Evolutionary conservation across 2,113 vertebrate genomes (phyloP).

Genomic region (Dryoscopus gambensis): DNA sequence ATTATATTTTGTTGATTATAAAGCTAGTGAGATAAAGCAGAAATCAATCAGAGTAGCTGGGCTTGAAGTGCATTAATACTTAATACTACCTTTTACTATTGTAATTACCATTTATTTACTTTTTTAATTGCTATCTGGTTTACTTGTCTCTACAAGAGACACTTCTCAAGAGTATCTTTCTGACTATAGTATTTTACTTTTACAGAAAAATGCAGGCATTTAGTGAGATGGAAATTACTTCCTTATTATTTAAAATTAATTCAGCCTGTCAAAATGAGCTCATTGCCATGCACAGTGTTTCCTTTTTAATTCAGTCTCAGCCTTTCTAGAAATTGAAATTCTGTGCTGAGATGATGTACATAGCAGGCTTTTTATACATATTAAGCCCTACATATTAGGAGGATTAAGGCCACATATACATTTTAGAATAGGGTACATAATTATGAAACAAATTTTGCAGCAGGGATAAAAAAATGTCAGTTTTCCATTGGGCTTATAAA

Average conservation of each 20-base stretch:
- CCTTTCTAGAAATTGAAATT: conserved; percentile 52
- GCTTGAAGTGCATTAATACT: conserved; percentile 40
- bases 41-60: conserved; percentile 49
- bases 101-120: conserved; percentile 62
- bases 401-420: conserved; percentile 43
- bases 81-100: conserved; percentile 51
- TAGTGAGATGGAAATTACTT: conserved; percentile 51
- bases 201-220: conserved; percentile 44
- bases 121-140: conserved; percentile 65
- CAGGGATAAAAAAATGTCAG: neutral
- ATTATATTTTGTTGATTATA: conserved; percentile 54
- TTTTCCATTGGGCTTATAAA: neutral
- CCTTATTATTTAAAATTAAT: conserved; percentile 56
- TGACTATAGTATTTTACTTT: conserved; percentile 33
- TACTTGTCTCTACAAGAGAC: conserved; percentile 20
- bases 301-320: conserved; percentile 38
- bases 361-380: conserved; percentile 34
- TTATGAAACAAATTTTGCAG: conserved; percentile 32
- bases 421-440: conserved; percentile 34
- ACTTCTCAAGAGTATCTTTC: conserved; percentile 57
- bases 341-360: conserved; percentile 13
- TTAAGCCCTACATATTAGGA: conserved; percentile 43
- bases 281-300: conserved; percentile 41
- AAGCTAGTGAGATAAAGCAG: conserved; percentile 61
- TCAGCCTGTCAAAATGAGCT: conserved; percentile 46